These are phyloP conservation scores for Sakesphorus luctuosus DNA, from an alignment of 2,113 vertebrate genomes.

Conservation along the genomic window DNA sequence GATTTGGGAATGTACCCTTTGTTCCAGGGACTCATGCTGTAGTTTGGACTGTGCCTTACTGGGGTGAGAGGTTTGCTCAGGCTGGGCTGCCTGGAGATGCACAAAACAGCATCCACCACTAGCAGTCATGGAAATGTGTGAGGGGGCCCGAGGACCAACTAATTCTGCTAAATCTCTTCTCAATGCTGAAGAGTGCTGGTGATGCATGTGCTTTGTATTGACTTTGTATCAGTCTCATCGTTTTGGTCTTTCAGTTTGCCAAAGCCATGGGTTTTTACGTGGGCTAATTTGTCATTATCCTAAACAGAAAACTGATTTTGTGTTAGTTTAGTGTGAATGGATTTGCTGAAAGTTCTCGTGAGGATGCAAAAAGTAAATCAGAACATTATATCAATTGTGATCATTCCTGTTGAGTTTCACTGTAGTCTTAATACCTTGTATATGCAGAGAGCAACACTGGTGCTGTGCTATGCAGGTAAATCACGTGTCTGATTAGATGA, in stretches of 20 bases:
- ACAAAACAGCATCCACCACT: background rate
- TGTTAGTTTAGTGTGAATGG: background rate
- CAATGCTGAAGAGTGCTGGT: background rate
- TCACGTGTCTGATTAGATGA: background rate
- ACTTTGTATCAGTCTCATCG: background rate
- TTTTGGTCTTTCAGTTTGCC: background rate
- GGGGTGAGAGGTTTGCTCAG: background rate
- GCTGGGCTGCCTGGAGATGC: background rate
- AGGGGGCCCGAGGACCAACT: background rate
- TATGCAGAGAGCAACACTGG: background rate
- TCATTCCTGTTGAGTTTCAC: background rate
- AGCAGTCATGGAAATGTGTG: background rate
- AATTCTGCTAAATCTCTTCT: background rate
- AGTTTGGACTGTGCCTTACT: background rate
- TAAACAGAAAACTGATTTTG: background rate
- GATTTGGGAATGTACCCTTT: background rate
- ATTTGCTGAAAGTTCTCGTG: background rate
- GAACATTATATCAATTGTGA: background rate
- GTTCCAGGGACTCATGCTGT: background rate
- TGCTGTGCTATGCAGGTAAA: background rate
- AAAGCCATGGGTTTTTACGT: background rate
- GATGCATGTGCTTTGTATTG: background rate
- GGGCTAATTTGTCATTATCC: background rate
- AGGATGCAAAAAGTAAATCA: background rate
- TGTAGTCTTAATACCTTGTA: background rate